Evolutionary conservation across 2,113 vertebrate genomes (phyloP).

Genomic region (Todiramphus saurophagus): DNA sequence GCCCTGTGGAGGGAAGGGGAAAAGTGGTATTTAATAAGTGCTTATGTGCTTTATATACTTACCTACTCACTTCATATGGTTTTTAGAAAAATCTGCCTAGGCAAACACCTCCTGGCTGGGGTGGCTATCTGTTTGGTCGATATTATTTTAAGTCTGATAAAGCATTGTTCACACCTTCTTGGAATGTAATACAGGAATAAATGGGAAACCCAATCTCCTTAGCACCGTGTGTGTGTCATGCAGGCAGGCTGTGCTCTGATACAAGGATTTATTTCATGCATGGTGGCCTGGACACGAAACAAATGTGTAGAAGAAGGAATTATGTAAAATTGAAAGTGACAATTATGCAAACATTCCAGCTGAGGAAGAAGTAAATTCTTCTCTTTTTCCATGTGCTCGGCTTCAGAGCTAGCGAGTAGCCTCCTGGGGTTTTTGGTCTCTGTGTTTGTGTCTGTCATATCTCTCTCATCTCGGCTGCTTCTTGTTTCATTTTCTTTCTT

Average conservation of each 20-base stretch:
- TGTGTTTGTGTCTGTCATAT: constrained; percentile 16
- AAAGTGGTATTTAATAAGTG: neutral
- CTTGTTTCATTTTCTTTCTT: neutral
- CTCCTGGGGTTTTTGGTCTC: constrained; percentile 16
- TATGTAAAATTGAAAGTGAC: constrained; percentile 58
- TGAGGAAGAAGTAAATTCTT: constrained; percentile 50
- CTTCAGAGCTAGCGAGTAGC: neutral
- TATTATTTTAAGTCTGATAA: constrained; percentile 22
- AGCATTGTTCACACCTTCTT: constrained; percentile 58
- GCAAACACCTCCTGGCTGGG: neutral
- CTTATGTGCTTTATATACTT: neutral
- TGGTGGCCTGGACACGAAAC: constrained; percentile 38
- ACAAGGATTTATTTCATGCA: constrained; percentile 48
- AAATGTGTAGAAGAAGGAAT: constrained; percentile 36
- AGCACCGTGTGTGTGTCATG: neutral
- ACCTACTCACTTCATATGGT: neutral
- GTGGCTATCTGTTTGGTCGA: neutral
- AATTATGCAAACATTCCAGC: constrained; percentile 58
- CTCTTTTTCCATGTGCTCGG: constrained; percentile 16
- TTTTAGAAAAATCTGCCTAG: neutral
- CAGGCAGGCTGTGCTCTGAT: constrained; percentile 6
- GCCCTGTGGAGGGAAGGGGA: neutral
- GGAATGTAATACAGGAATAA: constrained; percentile 31
- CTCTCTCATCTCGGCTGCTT: neutral
- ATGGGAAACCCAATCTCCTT: constrained; percentile 38